Evolutionary conservation across 2,113 vertebrate genomes (phyloP).

Genomic region (Sylvietta virens): DNA sequence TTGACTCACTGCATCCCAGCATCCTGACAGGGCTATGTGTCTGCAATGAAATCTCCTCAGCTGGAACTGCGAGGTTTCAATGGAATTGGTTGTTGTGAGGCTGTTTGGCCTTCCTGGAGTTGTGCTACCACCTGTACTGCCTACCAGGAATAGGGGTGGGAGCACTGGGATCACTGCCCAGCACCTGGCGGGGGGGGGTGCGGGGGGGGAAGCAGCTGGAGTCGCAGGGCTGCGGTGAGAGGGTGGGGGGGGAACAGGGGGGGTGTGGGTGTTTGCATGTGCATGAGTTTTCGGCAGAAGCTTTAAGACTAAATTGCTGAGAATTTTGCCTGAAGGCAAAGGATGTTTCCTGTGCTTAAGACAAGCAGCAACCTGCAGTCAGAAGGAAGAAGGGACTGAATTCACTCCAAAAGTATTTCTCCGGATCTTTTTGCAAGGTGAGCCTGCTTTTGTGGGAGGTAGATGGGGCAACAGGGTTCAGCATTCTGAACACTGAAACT

Average conservation of each 20-base stretch:
- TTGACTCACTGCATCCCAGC: neutral
- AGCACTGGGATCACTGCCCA: neutral
- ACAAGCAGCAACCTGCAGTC: constrained; percentile 69
- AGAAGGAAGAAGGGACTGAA: constrained; percentile 26
- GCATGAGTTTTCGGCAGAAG: constrained; percentile 5
- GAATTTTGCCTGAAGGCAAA: constrained; percentile 69
- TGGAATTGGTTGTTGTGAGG: neutral
- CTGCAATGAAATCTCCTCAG: neutral
- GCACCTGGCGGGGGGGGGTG: constrained; percentile 26
- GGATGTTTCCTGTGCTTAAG: constrained; percentile 52
- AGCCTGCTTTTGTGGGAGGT: neutral
- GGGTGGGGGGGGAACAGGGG: too few relatives aligned
- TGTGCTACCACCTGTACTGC: neutral
- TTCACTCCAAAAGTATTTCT: neutral
- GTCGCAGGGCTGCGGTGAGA: too few relatives aligned
- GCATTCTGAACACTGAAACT: neutral
- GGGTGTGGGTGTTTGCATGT: neutral
- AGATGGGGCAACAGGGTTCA: neutral
- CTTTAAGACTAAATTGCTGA: constrained; percentile 18
- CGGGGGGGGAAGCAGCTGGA: constrained; percentile 45
- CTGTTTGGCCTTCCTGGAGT: neutral
- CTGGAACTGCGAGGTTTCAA: neutral
- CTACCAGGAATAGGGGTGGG: neutral
- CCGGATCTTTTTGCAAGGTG: constrained; percentile 42
- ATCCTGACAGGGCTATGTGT: neutral